Evolutionary conservation across 2,888 invertebrate genomes (phyloP).

Genomic region (Cecidostiba fungosa): DNA sequence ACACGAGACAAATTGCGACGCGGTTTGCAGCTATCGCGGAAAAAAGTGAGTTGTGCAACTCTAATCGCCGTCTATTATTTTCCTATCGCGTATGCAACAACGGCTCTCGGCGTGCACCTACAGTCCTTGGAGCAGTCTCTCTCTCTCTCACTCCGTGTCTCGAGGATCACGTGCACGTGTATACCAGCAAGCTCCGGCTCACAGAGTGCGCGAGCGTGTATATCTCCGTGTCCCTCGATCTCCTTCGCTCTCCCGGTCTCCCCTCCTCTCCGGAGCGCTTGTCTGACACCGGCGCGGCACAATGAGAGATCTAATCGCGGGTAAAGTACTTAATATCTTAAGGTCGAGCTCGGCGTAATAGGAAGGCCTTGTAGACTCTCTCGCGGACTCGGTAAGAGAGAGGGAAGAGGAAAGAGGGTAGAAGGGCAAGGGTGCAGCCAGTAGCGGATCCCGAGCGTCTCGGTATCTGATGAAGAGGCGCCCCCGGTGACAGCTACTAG

Average conservation of each 20-base stretch:
- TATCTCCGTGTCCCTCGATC: constrained; percentile 47
- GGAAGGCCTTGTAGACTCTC: constrained; percentile 62
- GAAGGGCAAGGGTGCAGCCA: constrained; percentile 51
- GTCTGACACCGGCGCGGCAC: constrained; percentile 78
- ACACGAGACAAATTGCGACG: neutral
- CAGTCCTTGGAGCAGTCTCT: constrained; percentile 35
- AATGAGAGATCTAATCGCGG: constrained; percentile 80
- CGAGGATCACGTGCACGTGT: constrained; percentile 60
- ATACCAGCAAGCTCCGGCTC: too few relatives aligned
- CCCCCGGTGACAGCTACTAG: constrained; percentile 74
- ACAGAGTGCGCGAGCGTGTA: neutral
- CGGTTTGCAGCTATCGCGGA: neutral
- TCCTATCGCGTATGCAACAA: constrained; percentile 28
- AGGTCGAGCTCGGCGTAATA: constrained; percentile 74
- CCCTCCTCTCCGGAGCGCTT: constrained; percentile 71
- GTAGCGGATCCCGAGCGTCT: constrained; percentile 64
- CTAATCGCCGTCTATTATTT: constrained; percentile 60
- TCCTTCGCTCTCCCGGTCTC: constrained; percentile 52
- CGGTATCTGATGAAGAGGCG: constrained; percentile 77
- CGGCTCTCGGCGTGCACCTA: neutral
- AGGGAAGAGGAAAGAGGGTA: neutral
- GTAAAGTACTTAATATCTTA: constrained; percentile 80
- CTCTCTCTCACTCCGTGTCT: constrained; percentile 4
- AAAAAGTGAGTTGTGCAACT: constrained; percentile 39
- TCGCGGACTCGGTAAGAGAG: constrained; percentile 18